Evolutionary conservation across 2,113 vertebrate species (phyloP).

Genomic region (Elephas maximus): DNA sequence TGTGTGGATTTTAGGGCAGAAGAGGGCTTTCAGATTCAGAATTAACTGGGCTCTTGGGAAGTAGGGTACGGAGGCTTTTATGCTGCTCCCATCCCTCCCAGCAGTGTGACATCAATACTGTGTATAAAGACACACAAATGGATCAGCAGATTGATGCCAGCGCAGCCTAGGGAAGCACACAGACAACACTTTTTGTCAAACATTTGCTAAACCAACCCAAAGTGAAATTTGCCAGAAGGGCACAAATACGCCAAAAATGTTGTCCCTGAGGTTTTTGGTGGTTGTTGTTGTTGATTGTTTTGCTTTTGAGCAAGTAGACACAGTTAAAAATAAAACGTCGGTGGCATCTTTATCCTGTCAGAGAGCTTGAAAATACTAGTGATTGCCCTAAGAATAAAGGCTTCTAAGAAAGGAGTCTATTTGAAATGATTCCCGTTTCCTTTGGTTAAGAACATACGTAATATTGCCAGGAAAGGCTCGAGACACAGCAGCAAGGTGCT

Average conservation of each 20-base stretch:
- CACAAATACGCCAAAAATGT: neutral
- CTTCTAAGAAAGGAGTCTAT: neutral
- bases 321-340: neutral
- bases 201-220: conserved; percentile 74
- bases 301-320: neutral
- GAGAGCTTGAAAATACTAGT: neutral
- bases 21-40: conserved; percentile 56
- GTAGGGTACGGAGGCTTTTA: conserved; percentile 55
- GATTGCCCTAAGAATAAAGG: neutral
- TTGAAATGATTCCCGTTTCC: conserved; percentile 45
- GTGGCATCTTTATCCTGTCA: conserved; percentile 37
- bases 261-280: conserved; percentile 64
- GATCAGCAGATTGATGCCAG: conserved; percentile 51
- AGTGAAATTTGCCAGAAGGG: neutral
- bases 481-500: neutral
- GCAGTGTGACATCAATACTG: conserved; percentile 70
- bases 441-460: conserved; percentile 45
- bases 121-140: conserved; percentile 85
- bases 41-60: conserved; percentile 66
- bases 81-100: conserved; percentile 58
- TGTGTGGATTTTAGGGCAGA: conserved; percentile 72
- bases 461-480: neutral
- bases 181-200: conserved; percentile 50
- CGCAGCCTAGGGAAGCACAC: neutral
- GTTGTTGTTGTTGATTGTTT: neutral